Evolutionary conservation across 1,140 invertebrate species (phyloP).

Genomic region (Doryteuthis pealeii): DNA sequence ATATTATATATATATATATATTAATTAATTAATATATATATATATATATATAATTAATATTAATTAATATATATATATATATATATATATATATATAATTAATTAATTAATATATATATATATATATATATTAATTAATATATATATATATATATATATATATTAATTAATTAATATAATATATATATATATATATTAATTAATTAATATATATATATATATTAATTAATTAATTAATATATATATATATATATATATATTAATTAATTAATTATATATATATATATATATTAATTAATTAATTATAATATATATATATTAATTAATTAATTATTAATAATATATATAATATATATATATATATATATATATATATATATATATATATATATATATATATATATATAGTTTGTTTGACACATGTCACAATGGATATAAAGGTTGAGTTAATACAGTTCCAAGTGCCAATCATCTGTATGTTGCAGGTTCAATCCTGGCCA

Average conservation of each 20-base stretch:
- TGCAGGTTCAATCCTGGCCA: no score
- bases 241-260: no score
- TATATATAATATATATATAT: no score
- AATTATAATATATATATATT: no score
- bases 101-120: background rate
- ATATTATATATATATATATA: background rate
- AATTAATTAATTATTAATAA: no score
- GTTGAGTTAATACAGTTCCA: background rate
- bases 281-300: no score
- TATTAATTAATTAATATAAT: background rate
- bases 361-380: background rate
- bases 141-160: slow-evolving; percentile 1
- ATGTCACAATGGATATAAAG: background rate
- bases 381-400: background rate
- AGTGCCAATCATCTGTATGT: no score
- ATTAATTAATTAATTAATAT: no score
- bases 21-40: background rate
- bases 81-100: background rate
- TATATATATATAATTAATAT: background rate
- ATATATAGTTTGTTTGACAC: background rate
- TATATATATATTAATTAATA: background rate
- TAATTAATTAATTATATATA: no score
- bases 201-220: background rate
- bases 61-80: background rate
- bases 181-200: slow-evolving; percentile 1